Percentiles rank a stretch among this genome's conserved stretches.
phyloP scores from a whole-genome alignment of 2,113 vertebrate genomes.

The Aythya baeri region DNA sequence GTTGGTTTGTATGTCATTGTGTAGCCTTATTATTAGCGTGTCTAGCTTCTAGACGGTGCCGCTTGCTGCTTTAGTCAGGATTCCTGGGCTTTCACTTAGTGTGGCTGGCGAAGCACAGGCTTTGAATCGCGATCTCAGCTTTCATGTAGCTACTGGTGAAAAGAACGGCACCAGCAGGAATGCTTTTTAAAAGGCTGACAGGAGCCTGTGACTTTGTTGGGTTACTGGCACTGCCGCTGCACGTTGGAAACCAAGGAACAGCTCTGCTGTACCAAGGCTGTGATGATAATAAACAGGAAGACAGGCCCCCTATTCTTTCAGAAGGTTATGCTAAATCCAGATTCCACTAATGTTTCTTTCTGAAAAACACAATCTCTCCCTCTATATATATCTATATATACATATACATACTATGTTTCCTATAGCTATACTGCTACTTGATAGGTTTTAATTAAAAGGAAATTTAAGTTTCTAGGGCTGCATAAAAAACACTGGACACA shows the following conservation, averaged over 20 bases:
- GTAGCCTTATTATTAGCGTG: too few relatives aligned
- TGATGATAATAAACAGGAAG: accelerated
- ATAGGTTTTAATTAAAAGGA: not conserved
- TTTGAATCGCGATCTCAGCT: not conserved
- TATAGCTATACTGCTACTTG: accelerated
- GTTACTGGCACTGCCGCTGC: not conserved
- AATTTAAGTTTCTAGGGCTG: not conserved
- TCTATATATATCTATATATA: accelerated
- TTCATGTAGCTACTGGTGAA: not conserved
- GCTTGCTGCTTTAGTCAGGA: not conserved
- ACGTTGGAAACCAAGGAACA: not conserved
- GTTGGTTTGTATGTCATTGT: not conserved
- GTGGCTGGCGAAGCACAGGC: not conserved
- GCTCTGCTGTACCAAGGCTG: not conserved
- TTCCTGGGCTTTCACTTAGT: not conserved
- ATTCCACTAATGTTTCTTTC: not conserved
- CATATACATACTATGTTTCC: too few relatives aligned
- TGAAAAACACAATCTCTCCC: not conserved
- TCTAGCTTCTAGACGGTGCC: not conserved
- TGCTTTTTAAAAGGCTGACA: not conserved
- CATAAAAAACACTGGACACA: not conserved
- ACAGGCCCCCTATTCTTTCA: not conserved
- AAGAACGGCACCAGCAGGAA: not conserved
- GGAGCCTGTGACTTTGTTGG: not conserved
- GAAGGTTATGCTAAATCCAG: not conserved